Evolutionary conservation across 2,113 vertebrate genomes (phyloP).

Genomic region (Fulica atra): DNA sequence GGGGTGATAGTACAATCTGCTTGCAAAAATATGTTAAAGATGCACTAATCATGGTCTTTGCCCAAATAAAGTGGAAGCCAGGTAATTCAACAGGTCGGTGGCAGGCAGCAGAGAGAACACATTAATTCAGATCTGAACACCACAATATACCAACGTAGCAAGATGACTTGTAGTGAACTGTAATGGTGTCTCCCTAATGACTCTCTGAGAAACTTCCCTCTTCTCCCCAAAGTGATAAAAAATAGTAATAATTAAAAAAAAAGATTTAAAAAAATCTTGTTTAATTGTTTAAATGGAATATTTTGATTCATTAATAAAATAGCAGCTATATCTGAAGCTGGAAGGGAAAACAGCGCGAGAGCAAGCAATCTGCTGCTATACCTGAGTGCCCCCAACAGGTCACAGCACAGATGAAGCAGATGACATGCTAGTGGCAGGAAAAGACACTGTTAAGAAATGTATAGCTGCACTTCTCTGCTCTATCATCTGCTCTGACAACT

Average conservation of each 20-base stretch:
- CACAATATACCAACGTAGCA: not conserved
- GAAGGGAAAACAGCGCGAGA: not conserved
- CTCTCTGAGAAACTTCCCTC: slow-evolving; percentile 29
- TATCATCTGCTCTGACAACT: slow-evolving; percentile 1
- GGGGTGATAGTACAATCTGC: not conserved
- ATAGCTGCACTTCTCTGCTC: not conserved
- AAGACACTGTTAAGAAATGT: slow-evolving; percentile 12
- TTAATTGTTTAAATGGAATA: slow-evolving; percentile 20
- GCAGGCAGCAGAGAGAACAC: not conserved
- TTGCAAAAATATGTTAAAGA: not conserved
- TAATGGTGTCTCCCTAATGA: slow-evolving; percentile 9
- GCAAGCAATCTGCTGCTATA: slow-evolving; percentile 31
- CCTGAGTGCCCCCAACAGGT: slow-evolving; percentile 74
- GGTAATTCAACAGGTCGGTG: not conserved
- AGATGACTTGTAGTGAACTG: not conserved
- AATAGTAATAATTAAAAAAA: not conserved
- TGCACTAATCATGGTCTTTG: not conserved
- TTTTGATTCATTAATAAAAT: slow-evolving; percentile 11
- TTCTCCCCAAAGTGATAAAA: not conserved
- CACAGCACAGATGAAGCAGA: not conserved
- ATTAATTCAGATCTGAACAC: not conserved
- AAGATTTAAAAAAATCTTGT: not conserved
- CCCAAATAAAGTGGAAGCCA: not conserved
- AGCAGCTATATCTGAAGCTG: not conserved
- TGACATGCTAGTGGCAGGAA: not conserved